These are phyloP conservation scores for Hafferia zeledoni DNA, from an alignment of 2,797 vertebrate genomes.

Conservation along the genomic window DNA sequence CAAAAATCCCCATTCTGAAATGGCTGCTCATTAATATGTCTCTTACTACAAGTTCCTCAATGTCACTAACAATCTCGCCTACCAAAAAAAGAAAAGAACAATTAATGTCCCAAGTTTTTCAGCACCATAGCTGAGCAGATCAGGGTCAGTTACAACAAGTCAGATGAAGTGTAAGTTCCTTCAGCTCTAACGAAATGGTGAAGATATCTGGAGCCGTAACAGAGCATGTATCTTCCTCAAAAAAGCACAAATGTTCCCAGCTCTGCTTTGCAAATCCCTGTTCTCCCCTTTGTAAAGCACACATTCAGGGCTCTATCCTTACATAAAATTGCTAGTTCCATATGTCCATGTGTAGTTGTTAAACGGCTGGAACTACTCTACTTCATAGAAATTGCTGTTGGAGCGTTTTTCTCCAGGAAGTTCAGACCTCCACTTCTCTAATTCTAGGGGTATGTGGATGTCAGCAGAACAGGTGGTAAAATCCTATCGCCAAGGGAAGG, in stretches of 20 bases:
- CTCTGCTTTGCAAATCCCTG: neutral
- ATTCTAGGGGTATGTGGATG: rapidly evolving
- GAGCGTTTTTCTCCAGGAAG: neutral
- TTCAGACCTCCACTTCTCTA: neutral
- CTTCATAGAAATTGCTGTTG: neutral
- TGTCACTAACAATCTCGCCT: neutral
- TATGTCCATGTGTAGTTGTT: neutral
- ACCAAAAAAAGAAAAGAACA: neutral
- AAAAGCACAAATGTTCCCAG: neutral
- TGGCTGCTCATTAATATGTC: neutral
- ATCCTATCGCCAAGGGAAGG: neutral
- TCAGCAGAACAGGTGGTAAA: neutral
- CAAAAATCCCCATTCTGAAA: neutral
- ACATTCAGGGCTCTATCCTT: neutral
- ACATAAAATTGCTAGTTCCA: neutral
- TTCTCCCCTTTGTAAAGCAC: neutral
- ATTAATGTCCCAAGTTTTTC: neutral
- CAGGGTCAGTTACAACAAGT: neutral
- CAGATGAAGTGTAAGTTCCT: neutral
- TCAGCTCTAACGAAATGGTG: rapidly evolving
- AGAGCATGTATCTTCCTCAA: neutral
- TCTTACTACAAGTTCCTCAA: neutral
- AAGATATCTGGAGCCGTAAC: neutral
- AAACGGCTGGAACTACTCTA: no score
- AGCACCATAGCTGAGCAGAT: neutral